phyloP scores from a whole-genome alignment of 2,888 invertebrate species.

The Dicycla oo region DNA sequence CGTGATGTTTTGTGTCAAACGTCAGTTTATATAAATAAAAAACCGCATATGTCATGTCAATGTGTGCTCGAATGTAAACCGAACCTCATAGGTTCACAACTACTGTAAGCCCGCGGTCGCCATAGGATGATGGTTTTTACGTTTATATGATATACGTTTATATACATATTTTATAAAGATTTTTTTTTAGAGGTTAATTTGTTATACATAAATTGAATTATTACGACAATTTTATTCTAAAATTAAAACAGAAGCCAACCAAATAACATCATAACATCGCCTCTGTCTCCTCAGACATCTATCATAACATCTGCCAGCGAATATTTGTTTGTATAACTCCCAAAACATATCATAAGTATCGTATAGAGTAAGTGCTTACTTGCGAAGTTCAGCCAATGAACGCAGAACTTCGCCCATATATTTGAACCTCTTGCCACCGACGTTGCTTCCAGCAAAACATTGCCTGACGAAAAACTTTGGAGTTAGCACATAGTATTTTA shows the following conservation, averaged over 20 bases:
- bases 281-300: slow-evolving; percentile 7
- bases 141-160: too few relatives aligned
- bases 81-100: too few relatives aligned
- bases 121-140: too few relatives aligned
- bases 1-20: too few relatives aligned
- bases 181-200: too few relatives aligned
- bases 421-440: slow-evolving; percentile 39
- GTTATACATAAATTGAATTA: neutral
- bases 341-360: slow-evolving; percentile 47
- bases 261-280: slow-evolving; percentile 4
- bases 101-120: too few relatives aligned
- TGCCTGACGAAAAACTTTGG: slow-evolving; percentile 43
- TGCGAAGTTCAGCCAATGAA: slow-evolving; percentile 48
- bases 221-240: neutral
- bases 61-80: too few relatives aligned
- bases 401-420: slow-evolving; percentile 57
- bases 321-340: slow-evolving; percentile 49
- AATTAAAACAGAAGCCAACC: neutral
- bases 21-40: too few relatives aligned
- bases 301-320: neutral
- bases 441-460: slow-evolving; percentile 50
- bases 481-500: slow-evolving; percentile 33
- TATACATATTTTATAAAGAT: too few relatives aligned
- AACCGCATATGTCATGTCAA: too few relatives aligned
- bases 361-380: slow-evolving; percentile 40